Percentiles rank a stretch among this genome's conserved stretches.
Conservation (phyloP, 53 echinoderm and acorn worm genomes). For the Holothuria scabra region DNA sequence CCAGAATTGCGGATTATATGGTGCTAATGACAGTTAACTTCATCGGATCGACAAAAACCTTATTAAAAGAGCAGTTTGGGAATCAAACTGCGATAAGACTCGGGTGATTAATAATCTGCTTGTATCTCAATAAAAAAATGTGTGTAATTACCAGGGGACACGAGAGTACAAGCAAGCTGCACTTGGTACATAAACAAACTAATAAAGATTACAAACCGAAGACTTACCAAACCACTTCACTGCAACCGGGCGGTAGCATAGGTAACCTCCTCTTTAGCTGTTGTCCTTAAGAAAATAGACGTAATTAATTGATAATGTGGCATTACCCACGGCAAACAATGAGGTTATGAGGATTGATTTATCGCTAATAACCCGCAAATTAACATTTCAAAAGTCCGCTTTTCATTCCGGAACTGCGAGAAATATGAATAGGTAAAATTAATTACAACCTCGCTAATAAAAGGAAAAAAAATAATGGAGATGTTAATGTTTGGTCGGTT, state of each 20-base stretch:
- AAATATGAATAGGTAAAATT: too few relatives aligned
- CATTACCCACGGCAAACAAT: slow-evolving; percentile 6
- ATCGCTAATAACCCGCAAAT: not conserved
- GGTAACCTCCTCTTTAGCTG: not conserved
- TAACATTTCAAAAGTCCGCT: too few relatives aligned
- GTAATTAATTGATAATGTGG: slow-evolving; percentile 40
- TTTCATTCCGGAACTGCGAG: too few relatives aligned
- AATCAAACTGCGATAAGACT: slow-evolving; percentile 39
- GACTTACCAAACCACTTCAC: slow-evolving; percentile 4
- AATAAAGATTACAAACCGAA: slow-evolving; percentile 17
- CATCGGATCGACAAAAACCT: not conserved
- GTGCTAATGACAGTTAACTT: slow-evolving; percentile 33
- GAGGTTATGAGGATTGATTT: slow-evolving; percentile 12
- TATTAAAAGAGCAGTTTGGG: slow-evolving; percentile 22
- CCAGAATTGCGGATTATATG: slow-evolving; percentile 21
- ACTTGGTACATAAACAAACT: slow-evolving; percentile 26
- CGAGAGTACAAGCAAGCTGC: slow-evolving; percentile 9
- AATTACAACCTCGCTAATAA: too few relatives aligned
- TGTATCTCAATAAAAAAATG: slow-evolving; percentile 1
- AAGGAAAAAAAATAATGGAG: too few relatives aligned
- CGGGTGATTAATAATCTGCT: slow-evolving; percentile 28
- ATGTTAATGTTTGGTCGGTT: too few relatives aligned
- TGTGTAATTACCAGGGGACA: slow-evolving; percentile 18
- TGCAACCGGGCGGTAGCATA: slow-evolving; percentile 26
- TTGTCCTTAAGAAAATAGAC: not conserved